phyloP scores from a whole-genome alignment of 2,797 vertebrate species.

The Poecilia wingei region DNA sequence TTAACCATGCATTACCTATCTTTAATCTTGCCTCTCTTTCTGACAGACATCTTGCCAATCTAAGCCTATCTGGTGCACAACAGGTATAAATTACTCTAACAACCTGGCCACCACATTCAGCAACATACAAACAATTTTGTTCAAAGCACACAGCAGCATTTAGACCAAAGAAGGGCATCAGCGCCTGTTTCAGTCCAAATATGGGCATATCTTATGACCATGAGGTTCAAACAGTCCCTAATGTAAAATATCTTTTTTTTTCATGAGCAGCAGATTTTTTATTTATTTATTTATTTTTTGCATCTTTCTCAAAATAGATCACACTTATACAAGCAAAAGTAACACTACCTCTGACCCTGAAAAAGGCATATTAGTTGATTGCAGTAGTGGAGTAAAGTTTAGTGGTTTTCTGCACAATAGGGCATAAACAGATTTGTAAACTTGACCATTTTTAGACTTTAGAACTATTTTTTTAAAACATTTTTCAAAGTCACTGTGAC shows the following conservation, averaged over 20 bases:
- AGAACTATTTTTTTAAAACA: neutral
- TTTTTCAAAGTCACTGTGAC: neutral
- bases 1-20: neutral
- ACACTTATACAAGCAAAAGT: neutral
- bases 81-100: constrained; percentile 26
- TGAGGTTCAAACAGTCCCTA: constrained; percentile 14
- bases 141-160: constrained; percentile 17
- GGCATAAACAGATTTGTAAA: neutral
- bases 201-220: constrained; percentile 10
- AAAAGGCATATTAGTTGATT: neutral
- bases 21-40: constrained; percentile 20
- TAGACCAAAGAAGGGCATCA: constrained; percentile 4
- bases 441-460: neutral
- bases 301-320: constrained; percentile 2
- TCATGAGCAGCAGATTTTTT: constrained; percentile 3
- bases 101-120: constrained; percentile 26
- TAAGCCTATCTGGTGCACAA: constrained; percentile 17
- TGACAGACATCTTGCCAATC: constrained; percentile 18
- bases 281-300: neutral
- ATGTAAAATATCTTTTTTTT: constrained; percentile 13
- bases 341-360: neutral
- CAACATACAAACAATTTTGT: constrained; percentile 23
- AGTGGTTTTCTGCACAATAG: neutral
- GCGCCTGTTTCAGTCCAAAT: constrained; percentile 8
- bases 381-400: neutral